Evolutionary conservation across 2,888 invertebrate species (phyloP).

Genomic region (Bellardia bayeri): DNA sequence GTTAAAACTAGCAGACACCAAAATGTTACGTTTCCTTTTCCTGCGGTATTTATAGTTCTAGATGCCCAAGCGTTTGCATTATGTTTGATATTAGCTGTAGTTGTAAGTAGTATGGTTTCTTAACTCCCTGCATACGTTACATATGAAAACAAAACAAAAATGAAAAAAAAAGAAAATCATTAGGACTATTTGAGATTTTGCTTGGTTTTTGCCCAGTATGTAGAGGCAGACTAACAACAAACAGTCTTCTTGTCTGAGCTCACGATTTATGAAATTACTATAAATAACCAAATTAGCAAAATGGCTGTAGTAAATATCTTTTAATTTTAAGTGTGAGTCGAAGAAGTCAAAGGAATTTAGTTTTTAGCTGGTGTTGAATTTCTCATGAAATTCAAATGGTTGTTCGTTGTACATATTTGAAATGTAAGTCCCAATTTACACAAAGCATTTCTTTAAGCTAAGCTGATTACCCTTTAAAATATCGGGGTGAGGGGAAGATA

Average conservation of each 20-base stretch:
- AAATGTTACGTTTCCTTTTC: conserved; percentile 66
- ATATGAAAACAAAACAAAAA: conserved; percentile 36
- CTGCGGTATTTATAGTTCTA: conserved; percentile 31
- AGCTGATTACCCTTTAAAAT: too few relatives aligned
- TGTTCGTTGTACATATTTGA: conserved; percentile 8
- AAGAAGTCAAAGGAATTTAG: conserved; percentile 49
- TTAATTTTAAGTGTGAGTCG: neutral
- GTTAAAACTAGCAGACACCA: conserved; percentile 65
- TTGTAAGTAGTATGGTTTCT: conserved; percentile 63
- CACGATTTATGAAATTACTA: conserved; percentile 83
- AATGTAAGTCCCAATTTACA: neutral
- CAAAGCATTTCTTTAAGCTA: too few relatives aligned
- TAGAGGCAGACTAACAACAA: conserved; percentile 65
- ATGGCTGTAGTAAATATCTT: conserved; percentile 65
- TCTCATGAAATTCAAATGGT: conserved; percentile 68
- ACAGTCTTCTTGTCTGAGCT: conserved; percentile 81
- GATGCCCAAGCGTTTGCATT: conserved; percentile 44
- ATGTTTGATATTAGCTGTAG: conserved; percentile 53
- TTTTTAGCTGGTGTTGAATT: conserved; percentile 73
- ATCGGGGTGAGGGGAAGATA: too few relatives aligned
- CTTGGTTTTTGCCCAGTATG: conserved; percentile 45
- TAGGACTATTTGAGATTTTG: conserved; percentile 52
- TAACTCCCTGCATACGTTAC: conserved; percentile 55
- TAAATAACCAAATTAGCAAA: conserved; percentile 78
- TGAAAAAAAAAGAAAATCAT: conserved; percentile 24